Evolutionary conservation across 2,797 vertebrate genomes (phyloP).

Genomic region (Spizella passerina): DNA sequence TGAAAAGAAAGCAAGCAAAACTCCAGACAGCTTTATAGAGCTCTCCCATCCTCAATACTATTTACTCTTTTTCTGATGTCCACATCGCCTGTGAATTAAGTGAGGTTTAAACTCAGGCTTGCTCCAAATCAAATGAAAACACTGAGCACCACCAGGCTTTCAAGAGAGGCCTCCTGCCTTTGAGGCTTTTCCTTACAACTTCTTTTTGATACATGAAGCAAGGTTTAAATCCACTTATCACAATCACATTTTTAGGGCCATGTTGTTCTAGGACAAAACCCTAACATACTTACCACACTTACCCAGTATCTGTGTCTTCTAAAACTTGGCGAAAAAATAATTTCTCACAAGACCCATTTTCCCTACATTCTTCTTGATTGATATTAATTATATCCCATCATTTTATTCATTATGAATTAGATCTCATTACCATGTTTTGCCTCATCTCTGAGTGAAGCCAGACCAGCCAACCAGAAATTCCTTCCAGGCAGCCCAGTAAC

Average conservation of each 20-base stretch:
- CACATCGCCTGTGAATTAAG: fast-evolving
- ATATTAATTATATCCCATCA: slow-evolving; percentile 11
- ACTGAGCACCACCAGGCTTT: neutral
- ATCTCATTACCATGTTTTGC: neutral
- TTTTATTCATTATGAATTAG: slow-evolving; percentile 14
- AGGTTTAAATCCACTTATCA: neutral
- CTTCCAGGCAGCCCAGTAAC: neutral
- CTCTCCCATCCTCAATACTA: neutral
- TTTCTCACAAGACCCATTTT: slow-evolving; percentile 24
- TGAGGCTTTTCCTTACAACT: neutral
- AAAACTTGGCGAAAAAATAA: neutral
- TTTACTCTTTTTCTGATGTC: neutral
- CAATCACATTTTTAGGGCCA: neutral
- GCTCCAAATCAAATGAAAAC: neutral
- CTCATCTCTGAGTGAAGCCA: neutral
- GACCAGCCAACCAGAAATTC: neutral
- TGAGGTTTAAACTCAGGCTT: neutral
- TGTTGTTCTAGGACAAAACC: slow-evolving; percentile 36
- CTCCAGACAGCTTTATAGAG: neutral
- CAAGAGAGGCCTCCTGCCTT: neutral
- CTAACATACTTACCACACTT: neutral
- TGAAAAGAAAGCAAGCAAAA: neutral
- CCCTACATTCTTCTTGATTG: neutral
- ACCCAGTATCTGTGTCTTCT: neutral
- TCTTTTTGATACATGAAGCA: neutral